Evolutionary conservation across 2,113 vertebrate species (phyloP).

Genomic region (Burhinus oedicnemus): DNA sequence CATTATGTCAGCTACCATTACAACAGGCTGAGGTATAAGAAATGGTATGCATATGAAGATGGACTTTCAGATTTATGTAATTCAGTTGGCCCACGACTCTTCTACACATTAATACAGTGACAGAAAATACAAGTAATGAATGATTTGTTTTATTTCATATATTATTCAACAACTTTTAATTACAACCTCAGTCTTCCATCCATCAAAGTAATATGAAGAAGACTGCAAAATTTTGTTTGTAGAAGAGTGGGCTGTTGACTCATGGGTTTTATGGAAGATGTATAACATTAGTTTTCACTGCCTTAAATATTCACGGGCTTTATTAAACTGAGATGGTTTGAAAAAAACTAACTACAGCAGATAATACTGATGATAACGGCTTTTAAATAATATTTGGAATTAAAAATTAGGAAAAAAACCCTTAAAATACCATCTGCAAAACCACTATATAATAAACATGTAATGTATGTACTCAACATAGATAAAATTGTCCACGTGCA

Average conservation of each 20-base stretch:
- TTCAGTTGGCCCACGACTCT: not conserved
- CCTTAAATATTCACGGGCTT: not conserved
- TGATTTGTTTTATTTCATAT: not conserved
- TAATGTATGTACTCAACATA: not conserved
- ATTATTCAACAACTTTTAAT: not conserved
- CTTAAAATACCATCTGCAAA: not conserved
- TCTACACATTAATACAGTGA: not conserved
- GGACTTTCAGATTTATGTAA: not conserved
- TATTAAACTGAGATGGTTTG: not conserved
- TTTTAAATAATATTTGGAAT: not conserved
- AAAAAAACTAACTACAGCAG: not conserved
- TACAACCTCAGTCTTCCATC: not conserved
- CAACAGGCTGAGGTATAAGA: not conserved
- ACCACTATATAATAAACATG: not conserved
- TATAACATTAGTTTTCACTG: not conserved
- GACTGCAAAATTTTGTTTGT: not conserved
- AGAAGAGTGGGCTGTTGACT: not conserved
- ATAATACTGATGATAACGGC: not conserved
- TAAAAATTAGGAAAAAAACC: not conserved
- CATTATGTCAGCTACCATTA: not conserved
- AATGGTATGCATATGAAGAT: fast-evolving
- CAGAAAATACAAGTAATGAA: not conserved
- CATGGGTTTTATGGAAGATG: fast-evolving
- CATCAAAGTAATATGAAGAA: not conserved
- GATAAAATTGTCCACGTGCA: not conserved